Percentiles rank a stretch among this genome's conserved stretches.
phyloP scores from a whole-genome alignment of 2,888 invertebrate species.

The Poecilobothrus nobilitatus region DNA sequence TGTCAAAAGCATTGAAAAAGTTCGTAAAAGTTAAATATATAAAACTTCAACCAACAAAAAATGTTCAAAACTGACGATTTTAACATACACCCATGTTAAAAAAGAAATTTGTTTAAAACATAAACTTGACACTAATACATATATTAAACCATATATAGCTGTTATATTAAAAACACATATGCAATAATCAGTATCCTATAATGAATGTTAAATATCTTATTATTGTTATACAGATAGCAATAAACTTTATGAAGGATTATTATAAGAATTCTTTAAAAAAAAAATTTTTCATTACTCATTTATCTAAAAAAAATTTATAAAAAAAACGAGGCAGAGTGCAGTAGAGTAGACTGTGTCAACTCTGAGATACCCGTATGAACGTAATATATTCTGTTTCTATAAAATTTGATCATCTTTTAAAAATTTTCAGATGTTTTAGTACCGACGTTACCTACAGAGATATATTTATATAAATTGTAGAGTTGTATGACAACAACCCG shows the following conservation, averaged over 20 bases:
- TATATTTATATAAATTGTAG: no score
- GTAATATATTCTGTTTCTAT: no score
- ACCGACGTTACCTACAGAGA: no score
- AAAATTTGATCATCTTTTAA: no score
- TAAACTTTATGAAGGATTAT: neutral
- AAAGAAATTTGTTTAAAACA: neutral
- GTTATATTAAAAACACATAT: neutral
- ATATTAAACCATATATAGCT: neutral
- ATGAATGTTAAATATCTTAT: neutral
- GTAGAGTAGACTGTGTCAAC: no score
- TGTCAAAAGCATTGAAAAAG: no score
- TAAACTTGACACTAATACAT: constrained; percentile 4
- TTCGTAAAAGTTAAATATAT: no score
- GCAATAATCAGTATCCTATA: neutral
- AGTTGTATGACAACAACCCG: no score
- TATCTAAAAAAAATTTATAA: neutral
- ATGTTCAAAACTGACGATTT: neutral
- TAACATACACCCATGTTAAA: no score
- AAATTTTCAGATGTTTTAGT: no score
- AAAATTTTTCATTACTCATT: neutral
- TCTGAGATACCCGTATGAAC: no score
- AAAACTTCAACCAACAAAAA: neutral
- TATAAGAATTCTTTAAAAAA: neutral
- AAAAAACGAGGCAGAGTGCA: no score
- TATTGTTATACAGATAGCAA: neutral